These are phyloP conservation scores for Drosophila hawaiiensis DNA, from an alignment of 2,888 invertebrate species.

Conservation along the genomic window DNA sequence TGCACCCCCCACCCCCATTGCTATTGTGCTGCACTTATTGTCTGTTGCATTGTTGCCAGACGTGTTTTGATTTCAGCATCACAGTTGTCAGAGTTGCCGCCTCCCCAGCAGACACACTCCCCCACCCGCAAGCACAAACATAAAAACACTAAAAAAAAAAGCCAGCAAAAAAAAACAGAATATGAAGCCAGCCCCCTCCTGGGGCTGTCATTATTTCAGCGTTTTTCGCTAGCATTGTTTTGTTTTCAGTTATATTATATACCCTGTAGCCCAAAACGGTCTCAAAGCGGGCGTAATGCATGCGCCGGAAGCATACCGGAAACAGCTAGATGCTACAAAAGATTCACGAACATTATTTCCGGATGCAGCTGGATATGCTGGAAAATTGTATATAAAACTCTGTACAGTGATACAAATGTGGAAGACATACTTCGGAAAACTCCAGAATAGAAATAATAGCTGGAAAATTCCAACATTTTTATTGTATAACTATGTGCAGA, in stretches of 20 bases:
- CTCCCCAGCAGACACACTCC: conserved; percentile 2
- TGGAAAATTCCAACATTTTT: background rate
- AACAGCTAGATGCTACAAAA: conserved; percentile 6
- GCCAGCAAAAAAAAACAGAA: conserved; percentile 10
- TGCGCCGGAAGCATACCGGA: conserved; percentile 18
- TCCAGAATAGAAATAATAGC: background rate
- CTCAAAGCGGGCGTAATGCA: conserved; percentile 13
- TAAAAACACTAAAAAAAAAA: conserved; percentile 15
- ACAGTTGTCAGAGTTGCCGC: conserved; percentile 51
- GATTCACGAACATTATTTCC: conserved; percentile 18
- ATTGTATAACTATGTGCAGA: background rate
- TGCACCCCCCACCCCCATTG: background rate
- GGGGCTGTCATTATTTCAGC: conserved; percentile 79
- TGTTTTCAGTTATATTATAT: conserved; percentile 45
- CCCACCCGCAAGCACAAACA: conserved; percentile 2
- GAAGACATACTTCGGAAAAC: background rate
- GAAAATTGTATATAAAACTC: background rate
- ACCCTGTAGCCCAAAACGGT: conserved; percentile 37
- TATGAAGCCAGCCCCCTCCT: conserved; percentile 55
- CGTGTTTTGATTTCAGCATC: conserved; percentile 77
- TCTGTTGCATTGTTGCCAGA: conserved; percentile 68
- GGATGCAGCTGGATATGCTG: background rate
- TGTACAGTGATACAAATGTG: background rate
- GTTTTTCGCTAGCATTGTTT: conserved; percentile 58
- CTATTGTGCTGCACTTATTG: conserved; percentile 63